Evolutionary conservation across 1,140 invertebrate species (phyloP).

Genomic region (Dreissena polymorpha): DNA sequence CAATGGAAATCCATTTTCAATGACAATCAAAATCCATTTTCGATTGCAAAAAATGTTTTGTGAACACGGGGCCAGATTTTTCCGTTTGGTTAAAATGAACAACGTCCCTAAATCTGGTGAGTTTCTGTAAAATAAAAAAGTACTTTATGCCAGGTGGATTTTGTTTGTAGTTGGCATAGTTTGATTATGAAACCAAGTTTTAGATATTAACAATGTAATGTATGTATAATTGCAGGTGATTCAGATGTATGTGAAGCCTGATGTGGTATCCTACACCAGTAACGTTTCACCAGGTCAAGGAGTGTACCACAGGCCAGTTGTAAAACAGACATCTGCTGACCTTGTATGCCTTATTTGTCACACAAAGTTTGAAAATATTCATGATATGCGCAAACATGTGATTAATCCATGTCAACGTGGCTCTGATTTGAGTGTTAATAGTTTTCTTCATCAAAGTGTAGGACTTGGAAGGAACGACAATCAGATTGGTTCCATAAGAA

Average conservation of each 20-base stretch:
- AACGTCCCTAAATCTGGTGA: too few relatives aligned
- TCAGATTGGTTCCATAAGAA: slow-evolving; percentile 34
- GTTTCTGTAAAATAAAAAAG: too few relatives aligned
- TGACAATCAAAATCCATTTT: too few relatives aligned
- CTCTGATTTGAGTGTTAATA: slow-evolving; percentile 6
- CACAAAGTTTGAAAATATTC: slow-evolving; percentile 61
- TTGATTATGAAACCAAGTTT: background rate
- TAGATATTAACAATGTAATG: background rate
- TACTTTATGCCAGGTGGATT: too few relatives aligned
- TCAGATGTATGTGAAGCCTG: slow-evolving; percentile 54
- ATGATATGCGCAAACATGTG: slow-evolving; percentile 70
- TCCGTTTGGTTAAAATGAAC: too few relatives aligned
- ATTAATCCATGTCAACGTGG: slow-evolving; percentile 63
- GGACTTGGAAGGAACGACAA: background rate
- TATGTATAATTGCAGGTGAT: slow-evolving; percentile 37
- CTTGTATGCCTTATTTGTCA: slow-evolving; percentile 68
- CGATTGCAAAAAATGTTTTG: too few relatives aligned
- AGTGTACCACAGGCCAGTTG: slow-evolving; percentile 38
- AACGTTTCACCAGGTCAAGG: slow-evolving; percentile 36
- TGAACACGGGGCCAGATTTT: too few relatives aligned
- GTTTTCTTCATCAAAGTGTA: slow-evolving; percentile 1
- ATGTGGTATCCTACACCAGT: slow-evolving; percentile 35
- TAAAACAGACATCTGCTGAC: slow-evolving; percentile 46
- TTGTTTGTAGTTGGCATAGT: too few relatives aligned
- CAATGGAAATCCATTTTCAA: too few relatives aligned